Evolutionary conservation across 2,888 invertebrate species (phyloP).

Genomic region (Idaea aversata): DNA sequence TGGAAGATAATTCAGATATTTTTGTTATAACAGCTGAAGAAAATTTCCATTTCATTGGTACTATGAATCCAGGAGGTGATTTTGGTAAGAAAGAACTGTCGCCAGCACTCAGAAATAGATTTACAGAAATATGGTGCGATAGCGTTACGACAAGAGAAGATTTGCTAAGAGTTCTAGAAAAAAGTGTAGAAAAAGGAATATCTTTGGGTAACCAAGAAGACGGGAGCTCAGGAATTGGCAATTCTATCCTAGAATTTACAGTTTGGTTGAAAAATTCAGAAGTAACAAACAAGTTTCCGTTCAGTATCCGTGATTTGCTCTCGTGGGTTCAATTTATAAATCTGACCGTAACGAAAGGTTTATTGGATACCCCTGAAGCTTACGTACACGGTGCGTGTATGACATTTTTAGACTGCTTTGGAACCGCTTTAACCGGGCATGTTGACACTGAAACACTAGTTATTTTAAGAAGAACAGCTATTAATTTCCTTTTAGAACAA

Average conservation of each 20-base stretch:
- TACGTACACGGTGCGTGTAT: conserved; percentile 95
- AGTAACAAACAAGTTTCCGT: conserved; percentile 87
- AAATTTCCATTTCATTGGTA: conserved; percentile 95
- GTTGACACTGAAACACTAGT: conserved; percentile 80
- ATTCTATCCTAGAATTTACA: conserved; percentile 88
- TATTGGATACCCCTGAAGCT: conserved; percentile 81
- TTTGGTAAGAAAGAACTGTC: conserved; percentile 99
- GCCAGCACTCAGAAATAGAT: conserved; percentile 97
- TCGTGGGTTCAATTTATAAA: conserved; percentile 97
- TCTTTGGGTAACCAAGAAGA: conserved; percentile 77
- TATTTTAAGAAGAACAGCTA: conserved; percentile 73
- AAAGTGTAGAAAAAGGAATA: conserved; percentile 83
- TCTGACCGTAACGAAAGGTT: conserved; percentile 65
- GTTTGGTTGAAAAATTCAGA: conserved; percentile 87
- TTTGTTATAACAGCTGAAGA: conserved; percentile 84
- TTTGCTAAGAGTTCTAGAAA: conserved; percentile 88
- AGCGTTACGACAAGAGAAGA: conserved; percentile 86
- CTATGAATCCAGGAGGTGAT: conserved; percentile 99
- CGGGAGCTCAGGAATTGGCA: conserved; percentile 81
- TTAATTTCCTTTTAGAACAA: conserved; percentile 79
- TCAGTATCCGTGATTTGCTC: conserved; percentile 94
- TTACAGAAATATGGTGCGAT: conserved; percentile 99
- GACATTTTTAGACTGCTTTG: conserved; percentile 94
- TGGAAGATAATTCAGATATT: conserved; percentile 79
- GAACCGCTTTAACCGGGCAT: conserved; percentile 88